Percentiles rank a stretch among this genome's conserved stretches.
Conservation (phyloP, 1,140 invertebrate genomes). For the Protaetia brevitarsis region DNA sequence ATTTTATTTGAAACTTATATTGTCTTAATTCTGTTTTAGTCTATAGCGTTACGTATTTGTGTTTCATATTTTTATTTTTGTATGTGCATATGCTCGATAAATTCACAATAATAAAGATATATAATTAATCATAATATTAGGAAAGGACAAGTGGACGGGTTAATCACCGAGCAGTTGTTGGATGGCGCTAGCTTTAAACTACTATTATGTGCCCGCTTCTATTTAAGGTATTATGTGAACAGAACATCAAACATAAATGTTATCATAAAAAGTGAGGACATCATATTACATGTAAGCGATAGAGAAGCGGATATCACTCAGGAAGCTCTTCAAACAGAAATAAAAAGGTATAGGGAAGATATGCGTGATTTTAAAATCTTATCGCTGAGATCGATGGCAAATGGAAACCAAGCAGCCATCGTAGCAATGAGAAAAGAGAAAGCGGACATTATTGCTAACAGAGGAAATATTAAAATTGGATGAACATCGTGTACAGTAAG, state of each 20-base stretch:
- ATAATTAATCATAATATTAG: too few relatives aligned
- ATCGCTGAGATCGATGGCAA: neutral
- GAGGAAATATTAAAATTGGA: neutral
- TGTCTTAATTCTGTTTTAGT: too few relatives aligned
- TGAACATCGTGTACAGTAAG: neutral
- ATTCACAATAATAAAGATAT: too few relatives aligned
- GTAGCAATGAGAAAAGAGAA: neutral
- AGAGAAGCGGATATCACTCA: neutral
- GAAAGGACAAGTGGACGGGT: too few relatives aligned
- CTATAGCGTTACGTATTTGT: too few relatives aligned
- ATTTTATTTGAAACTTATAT: too few relatives aligned
- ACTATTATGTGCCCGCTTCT: too few relatives aligned
- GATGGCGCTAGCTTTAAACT: too few relatives aligned
- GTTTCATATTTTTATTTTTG: too few relatives aligned
- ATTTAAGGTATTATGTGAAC: too few relatives aligned
- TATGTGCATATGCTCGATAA: too few relatives aligned
- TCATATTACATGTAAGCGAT: neutral
- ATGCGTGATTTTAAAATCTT: neutral
- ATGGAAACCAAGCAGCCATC: neutral
- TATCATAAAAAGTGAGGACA: neutral
- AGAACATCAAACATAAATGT: neutral
- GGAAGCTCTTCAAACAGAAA: neutral
- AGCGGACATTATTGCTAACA: neutral
- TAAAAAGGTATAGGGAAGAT: neutral
- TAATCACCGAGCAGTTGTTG: too few relatives aligned